Percentiles rank a stretch among this genome's conserved stretches.
These are phyloP conservation scores for Orbicella faveolata DNA, from an alignment of 64 coral and sea anemone species.

Conservation along the genomic window DNA sequence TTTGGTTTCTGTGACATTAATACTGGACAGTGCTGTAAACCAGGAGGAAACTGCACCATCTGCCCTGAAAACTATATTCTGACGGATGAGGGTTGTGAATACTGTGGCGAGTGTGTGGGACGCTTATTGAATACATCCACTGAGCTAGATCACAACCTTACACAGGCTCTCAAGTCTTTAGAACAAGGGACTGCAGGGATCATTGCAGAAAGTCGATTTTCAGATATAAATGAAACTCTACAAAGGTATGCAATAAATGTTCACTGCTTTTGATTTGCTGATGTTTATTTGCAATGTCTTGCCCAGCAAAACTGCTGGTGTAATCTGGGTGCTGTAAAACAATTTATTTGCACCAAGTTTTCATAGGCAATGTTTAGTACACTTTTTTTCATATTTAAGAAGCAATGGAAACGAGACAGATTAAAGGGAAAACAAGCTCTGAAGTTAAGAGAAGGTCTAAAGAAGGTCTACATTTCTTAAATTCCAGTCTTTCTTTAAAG, in stretches of 20 bases:
- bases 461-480: too few species aligned
- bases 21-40: slow-evolving; percentile 84
- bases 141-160: slow-evolving; percentile 65
- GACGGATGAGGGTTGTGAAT: slow-evolving; percentile 78
- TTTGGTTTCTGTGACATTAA: slow-evolving; percentile 92
- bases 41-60: slow-evolving; percentile 86
- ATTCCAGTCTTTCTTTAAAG: too few species aligned
- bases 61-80: slow-evolving; percentile 77
- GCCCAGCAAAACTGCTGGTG: too few species aligned
- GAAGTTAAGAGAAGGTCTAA: too few species aligned
- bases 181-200: slow-evolving; percentile 52
- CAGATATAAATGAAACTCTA: slow-evolving; percentile 60
- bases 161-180: slow-evolving; percentile 54
- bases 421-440: too few species aligned
- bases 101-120: slow-evolving; percentile 87
- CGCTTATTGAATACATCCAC: slow-evolving; percentile 59
- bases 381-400: too few species aligned
- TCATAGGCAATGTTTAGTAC: too few species aligned
- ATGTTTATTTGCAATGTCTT: too few species aligned
- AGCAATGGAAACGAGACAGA: too few species aligned
- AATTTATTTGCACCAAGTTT: too few species aligned
- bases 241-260: slow-evolving; percentile 34
- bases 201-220: slow-evolving; percentile 32
- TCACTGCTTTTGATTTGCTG: neutral
- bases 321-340: too few species aligned